Conservation (phyloP, 2,113 vertebrate species). For the Notarius lentiginosus region DNA sequence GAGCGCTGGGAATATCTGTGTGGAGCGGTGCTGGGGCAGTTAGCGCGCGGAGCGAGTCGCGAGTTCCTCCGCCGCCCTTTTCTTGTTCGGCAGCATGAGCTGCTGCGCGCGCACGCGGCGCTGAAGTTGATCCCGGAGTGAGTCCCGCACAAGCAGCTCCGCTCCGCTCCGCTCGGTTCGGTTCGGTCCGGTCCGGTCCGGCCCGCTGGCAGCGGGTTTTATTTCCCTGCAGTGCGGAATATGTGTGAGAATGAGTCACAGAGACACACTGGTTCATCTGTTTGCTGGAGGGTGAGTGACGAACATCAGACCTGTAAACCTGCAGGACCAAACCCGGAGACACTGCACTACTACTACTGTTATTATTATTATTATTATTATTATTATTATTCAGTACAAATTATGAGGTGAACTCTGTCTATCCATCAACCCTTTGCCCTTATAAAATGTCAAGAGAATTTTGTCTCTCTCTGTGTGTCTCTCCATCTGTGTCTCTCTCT, state of each 20-base stretch:
- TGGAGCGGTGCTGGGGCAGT: background rate
- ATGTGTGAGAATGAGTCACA: conserved; percentile 90
- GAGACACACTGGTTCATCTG: conserved; percentile 91
- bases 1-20: accelerated
- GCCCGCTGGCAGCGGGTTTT: background rate
- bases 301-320: background rate
- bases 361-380: no score
- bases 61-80: background rate
- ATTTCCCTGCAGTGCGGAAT: conserved; percentile 48
- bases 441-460: no score
- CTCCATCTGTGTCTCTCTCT: no score
- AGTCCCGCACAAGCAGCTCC: no score
- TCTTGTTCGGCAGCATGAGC: background rate
- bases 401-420: no score
- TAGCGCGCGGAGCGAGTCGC: background rate
- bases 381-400: background rate
- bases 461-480: no score
- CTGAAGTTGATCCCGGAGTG: background rate
- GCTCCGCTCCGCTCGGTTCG: no score
- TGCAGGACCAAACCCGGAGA: background rate
- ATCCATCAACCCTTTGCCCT: no score
- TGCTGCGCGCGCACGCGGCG: background rate
- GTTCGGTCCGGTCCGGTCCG: background rate
- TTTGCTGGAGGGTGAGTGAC: conserved; percentile 89
- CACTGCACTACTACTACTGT: no score